Base-by-base conservation (phyloP, 1,140 invertebrate genomes). In the Pararge aegeria region DNA sequence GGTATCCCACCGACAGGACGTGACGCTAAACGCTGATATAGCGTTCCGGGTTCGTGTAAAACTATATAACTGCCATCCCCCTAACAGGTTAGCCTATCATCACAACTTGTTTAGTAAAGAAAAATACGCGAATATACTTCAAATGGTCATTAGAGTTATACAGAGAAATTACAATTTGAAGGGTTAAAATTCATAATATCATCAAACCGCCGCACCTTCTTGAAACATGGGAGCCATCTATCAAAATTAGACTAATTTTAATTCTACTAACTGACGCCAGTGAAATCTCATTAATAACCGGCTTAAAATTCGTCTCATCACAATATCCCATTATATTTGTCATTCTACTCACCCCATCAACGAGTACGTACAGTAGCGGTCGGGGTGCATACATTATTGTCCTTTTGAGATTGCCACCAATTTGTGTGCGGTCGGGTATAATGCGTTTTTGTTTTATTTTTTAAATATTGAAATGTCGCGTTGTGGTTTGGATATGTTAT, bases 321-420 rank as follows among this genome's bases (percentile, higher is more conserved):
- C 46, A 49, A 49, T 49, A 49, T 49, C 20, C 46, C 18, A 49
- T 49, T 49, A 49, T 27, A 49, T 49, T 49, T 49, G 46, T 49
- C 20, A 49, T 49, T 49, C 46, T 49, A 29, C 19, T 46, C 42
- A 46, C 42, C 24, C 20, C 46, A 27, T 15, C 12, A 21, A 12
- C 12, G 13, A 18, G 15, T 16, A 18, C 13, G 4, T 5, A 18
- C 18, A 9, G 24, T 15, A n/a, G 18, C 16, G 20, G 10, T 27
- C 4, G 24, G 46, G 46, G 46, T 49, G 46, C 16, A 49, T 49
- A 49, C 46, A 49, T 49, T 49, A 49, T 49, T 49, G 46, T 49
- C n/a, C 46, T 49, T 49, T 49, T 49, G n/a, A 49, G 46, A 49
- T 49, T 49, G 46, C 16, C 46, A 49, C 46, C 46, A 18, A 49